phyloP scores from a whole-genome alignment of 2,113 vertebrate genomes.

The Ursus arctos region DNA sequence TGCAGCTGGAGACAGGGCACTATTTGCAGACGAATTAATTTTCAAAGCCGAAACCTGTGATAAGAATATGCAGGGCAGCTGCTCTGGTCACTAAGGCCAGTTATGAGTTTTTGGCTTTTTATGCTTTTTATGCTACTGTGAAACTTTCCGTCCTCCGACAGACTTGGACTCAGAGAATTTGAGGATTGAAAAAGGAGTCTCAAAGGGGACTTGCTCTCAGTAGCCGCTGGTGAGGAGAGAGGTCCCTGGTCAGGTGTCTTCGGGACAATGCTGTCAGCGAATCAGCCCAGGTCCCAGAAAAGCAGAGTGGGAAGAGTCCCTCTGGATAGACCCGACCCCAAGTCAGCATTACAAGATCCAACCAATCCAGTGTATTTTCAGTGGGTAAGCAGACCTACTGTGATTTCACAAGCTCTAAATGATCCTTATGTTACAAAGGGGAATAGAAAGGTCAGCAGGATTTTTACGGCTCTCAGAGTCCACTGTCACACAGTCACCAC shows the following conservation, averaged over 20 bases:
- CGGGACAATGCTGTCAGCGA: neutral
- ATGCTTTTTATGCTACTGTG: conserved; percentile 63
- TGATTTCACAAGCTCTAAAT: neutral
- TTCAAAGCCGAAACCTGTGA: conserved; percentile 73
- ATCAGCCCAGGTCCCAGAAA: neutral
- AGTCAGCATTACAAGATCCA: neutral
- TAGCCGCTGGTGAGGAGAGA: neutral
- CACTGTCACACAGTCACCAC: neutral
- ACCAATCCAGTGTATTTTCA: neutral
- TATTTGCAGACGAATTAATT: conserved; percentile 84
- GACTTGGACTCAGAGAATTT: conserved; percentile 49
- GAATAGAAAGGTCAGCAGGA: conserved; percentile 4
- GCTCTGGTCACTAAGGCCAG: conserved; percentile 66
- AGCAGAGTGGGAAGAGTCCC: neutral
- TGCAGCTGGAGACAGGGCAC: conserved; percentile 57
- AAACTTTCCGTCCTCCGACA: conserved; percentile 69
- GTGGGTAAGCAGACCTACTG: neutral
- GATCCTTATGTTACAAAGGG: neutral
- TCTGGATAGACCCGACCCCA: neutral
- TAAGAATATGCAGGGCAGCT: conserved; percentile 68
- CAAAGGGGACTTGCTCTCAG: conserved; percentile 29
- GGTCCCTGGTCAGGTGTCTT: neutral
- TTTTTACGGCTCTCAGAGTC: neutral
- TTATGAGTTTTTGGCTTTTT: conserved; percentile 60
- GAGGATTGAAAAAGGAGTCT: conserved; percentile 1